Evolutionary conservation across 2,888 invertebrate species (phyloP).

Genomic region (Drosophila neotestacea): DNA sequence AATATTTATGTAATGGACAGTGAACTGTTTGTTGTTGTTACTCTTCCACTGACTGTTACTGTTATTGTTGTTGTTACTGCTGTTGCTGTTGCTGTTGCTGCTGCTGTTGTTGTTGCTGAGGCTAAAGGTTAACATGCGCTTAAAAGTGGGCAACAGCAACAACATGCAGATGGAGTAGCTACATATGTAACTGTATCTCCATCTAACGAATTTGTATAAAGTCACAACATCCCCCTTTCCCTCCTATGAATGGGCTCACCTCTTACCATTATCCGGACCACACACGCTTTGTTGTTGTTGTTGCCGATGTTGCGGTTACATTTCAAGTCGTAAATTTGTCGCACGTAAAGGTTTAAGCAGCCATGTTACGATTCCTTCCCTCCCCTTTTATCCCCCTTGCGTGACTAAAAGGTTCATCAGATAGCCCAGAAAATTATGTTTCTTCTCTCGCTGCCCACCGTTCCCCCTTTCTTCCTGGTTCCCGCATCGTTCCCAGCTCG

Average conservation of each 20-base stretch:
- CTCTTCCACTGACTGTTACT: slow-evolving; percentile 49
- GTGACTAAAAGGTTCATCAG: slow-evolving; percentile 80
- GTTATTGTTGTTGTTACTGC: slow-evolving; percentile 33
- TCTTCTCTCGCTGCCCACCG: slow-evolving; percentile 28
- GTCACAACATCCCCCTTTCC: background rate
- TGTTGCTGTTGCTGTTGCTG: slow-evolving; percentile 5
- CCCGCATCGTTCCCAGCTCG: background rate
- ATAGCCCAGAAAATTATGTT: slow-evolving; percentile 74
- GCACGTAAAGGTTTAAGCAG: slow-evolving; percentile 82
- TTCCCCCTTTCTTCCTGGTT: background rate
- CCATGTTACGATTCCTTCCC: slow-evolving; percentile 44
- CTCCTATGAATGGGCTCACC: background rate
- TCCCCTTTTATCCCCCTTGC: slow-evolving; percentile 13
- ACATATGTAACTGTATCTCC: slow-evolving; percentile 50
- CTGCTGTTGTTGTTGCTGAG: slow-evolving; percentile 3
- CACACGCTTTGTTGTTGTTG: slow-evolving; percentile 11
- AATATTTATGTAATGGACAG: slow-evolving; percentile 82
- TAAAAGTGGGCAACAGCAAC: slow-evolving; percentile 39
- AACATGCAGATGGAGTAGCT: slow-evolving; percentile 52
- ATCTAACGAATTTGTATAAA: slow-evolving; percentile 51
- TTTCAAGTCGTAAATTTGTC: slow-evolving; percentile 83
- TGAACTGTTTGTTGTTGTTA: slow-evolving; percentile 54
- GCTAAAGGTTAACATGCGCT: slow-evolving; percentile 61
- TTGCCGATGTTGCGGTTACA: slow-evolving; percentile 61
- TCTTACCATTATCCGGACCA: too few species aligned